Base-by-base conservation (phyloP, 2,113 vertebrate species). In the Archilochus colubris region DNA sequence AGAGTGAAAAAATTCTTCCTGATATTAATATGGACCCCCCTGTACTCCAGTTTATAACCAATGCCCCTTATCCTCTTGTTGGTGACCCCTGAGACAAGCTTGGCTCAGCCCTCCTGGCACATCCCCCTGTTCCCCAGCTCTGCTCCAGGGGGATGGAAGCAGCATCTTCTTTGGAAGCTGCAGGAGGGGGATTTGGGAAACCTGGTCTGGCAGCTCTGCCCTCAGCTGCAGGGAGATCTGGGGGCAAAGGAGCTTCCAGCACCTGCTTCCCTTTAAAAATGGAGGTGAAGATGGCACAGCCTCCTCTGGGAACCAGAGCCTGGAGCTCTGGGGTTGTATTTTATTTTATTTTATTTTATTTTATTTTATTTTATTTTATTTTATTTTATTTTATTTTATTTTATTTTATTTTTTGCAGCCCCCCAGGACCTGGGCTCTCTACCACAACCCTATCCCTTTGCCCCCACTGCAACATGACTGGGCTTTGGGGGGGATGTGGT, bases 391-490 rank as follows among this genome's bases (percentile, higher is more conserved):
- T 40, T 40, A 40, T 40, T 40, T 40, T 40, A 40, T 40, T 40
- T 40, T 40, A 40, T 40, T 40, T 40, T 40, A 40, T 40, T 40
- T 40, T 72, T 58, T 27, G 66, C 85, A 74, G 78, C 12, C 69
- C 40, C 19, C 14, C 7, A 14, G n/a, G 62, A 51, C 3, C 58
- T 3, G 2, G 3, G 63, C 40, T 40, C 82, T 0, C 0, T 6
- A 7, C 21, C 72, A 12, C 6, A 0, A 6, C 9, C 73, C 67
- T 4, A 0, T 3, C 57, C 8, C 72, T 40, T 70, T 64, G 69
- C 78, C 7, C 53, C 48, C 43, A 5, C 58, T 53, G 66, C 50
- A 5, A 1, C 5, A 3, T 53, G 53, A 40, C 11, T 40, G 40
- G 40, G 40, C 40, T 40, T 11, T 40, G 40, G 64, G 54, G 44